phyloP scores from a whole-genome alignment of 2,888 invertebrate species.

The Blastobasis adustella region DNA sequence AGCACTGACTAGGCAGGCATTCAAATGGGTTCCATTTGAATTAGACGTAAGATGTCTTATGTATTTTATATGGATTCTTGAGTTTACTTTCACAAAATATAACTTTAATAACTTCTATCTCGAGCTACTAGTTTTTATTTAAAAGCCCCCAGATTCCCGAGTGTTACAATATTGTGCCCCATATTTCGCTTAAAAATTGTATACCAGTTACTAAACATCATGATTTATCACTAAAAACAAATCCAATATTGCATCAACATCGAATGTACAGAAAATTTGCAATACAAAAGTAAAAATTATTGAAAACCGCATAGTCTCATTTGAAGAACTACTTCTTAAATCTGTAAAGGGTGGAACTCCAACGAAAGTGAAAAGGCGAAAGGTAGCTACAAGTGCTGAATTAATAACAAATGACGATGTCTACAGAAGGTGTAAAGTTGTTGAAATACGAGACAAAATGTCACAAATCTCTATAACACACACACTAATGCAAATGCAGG shows the following conservation, averaged over 20 bases:
- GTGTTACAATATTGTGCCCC: too few species aligned
- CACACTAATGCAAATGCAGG: too few species aligned
- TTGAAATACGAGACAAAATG: too few species aligned
- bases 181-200: neutral
- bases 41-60: too few species aligned
- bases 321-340: constrained; percentile 11
- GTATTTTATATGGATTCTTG: too few species aligned
- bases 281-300: neutral
- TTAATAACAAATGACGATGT: constrained; percentile 12
- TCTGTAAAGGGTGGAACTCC: constrained; percentile 6
- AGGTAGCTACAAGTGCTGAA: constrained; percentile 8
- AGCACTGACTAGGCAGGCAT: too few species aligned
- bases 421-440: neutral
- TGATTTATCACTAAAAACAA: neutral
- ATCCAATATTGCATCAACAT: neutral
- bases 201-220: neutral
- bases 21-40: too few species aligned
- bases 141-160: too few species aligned
- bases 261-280: neutral
- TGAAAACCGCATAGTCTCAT: constrained; percentile 3
- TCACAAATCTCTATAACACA: too few species aligned
- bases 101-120: too few species aligned
- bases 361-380: constrained; percentile 4
- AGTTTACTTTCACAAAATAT: too few species aligned
- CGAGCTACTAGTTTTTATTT: too few species aligned